Conservation (phyloP, 1,140 invertebrate species). For the Spodoptera litura region DNA sequence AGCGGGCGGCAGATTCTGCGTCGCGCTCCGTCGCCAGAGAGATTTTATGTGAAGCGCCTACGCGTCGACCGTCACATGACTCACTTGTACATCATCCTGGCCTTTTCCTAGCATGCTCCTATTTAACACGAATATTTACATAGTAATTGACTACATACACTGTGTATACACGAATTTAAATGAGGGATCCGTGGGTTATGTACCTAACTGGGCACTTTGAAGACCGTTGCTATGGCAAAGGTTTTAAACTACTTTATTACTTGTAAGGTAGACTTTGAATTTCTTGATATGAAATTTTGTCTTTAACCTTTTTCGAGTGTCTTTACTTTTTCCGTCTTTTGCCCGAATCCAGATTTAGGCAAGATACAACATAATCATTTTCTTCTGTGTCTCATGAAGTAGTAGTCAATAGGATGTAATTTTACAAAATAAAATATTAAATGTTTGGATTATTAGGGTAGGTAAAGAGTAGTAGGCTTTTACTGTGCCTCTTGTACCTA, state of each 20-base stretch:
- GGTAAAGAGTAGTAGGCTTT: no score
- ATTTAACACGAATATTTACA: conserved; percentile 43
- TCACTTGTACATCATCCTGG: conserved; percentile 52
- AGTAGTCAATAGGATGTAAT: no score
- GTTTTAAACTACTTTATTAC: background rate
- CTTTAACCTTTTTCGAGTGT: no score
- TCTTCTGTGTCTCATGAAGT: no score
- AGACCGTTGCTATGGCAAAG: background rate
- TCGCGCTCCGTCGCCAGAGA: conserved; percentile 75
- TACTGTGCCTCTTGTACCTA: no score
- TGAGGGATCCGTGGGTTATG: conserved; percentile 1
- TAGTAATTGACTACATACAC: conserved; percentile 33
- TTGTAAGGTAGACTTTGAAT: no score
- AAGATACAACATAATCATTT: no score
- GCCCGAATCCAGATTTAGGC: no score
- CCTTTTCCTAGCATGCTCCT: conserved; percentile 19
- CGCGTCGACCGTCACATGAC: conserved; percentile 76
- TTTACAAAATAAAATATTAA: no score
- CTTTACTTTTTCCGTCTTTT: no score
- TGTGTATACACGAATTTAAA: conserved; percentile 18
- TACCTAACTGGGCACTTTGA: background rate
- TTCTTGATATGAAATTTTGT: no score
- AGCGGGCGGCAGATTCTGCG: conserved; percentile 83
- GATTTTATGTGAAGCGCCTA: conserved; percentile 84
- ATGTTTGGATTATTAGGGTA: no score